phyloP scores from a whole-genome alignment of 2,113 vertebrate genomes.

The Bathybates hornii region DNA sequence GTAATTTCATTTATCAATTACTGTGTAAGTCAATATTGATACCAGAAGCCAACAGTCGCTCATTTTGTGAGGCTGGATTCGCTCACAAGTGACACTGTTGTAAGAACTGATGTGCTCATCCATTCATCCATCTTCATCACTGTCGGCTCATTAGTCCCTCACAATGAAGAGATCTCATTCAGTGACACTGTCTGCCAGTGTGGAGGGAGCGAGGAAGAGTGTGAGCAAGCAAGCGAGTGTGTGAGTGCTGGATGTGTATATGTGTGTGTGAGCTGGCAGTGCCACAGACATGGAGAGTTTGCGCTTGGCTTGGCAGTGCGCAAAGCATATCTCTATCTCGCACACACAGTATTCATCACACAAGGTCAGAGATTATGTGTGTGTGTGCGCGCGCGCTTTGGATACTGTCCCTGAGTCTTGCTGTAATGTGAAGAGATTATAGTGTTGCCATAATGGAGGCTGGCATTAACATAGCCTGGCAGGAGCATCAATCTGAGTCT shows the following conservation, averaged over 20 bases:
- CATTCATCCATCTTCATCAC: not conserved
- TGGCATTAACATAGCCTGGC: conserved; percentile 39
- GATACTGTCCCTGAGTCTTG: conserved; percentile 3
- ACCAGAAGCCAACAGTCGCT: not conserved
- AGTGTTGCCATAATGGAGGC: conserved; percentile 40
- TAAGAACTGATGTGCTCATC: not conserved
- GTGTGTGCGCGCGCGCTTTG: not conserved
- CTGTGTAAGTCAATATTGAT: not conserved
- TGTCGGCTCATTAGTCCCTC: not conserved
- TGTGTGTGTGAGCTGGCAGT: conserved; percentile 11
- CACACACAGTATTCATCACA: conserved; percentile 17
- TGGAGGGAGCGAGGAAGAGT: not conserved
- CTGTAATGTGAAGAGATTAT: conserved; percentile 52
- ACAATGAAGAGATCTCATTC: not conserved
- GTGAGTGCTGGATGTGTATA: not conserved
- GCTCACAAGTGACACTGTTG: not conserved
- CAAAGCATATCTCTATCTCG: conserved; percentile 18
- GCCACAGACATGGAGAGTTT: conserved; percentile 2
- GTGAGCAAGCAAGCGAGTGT: not conserved
- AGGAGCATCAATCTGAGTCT: conserved; percentile 16
- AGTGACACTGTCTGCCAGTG: not conserved
- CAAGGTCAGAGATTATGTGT: not conserved
- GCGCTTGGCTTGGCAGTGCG: conserved; percentile 22
- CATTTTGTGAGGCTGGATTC: not conserved
- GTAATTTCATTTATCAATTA: not conserved